phyloP scores from a whole-genome alignment of 2,797 vertebrate genomes.

The Potorous gilbertii region DNA sequence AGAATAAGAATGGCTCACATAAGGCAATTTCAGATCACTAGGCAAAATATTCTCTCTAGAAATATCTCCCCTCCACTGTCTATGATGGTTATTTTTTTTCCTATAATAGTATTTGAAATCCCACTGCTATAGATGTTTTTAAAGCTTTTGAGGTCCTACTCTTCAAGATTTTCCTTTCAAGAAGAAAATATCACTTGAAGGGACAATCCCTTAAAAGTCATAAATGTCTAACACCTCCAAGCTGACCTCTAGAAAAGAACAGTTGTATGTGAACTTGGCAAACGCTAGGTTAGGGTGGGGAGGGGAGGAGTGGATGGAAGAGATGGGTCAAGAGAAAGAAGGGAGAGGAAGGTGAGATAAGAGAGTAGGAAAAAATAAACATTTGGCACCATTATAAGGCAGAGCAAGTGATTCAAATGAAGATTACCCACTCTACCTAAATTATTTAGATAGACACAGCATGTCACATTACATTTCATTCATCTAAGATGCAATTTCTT shows the following conservation, averaged over 20 bases:
- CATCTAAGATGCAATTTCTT: not conserved
- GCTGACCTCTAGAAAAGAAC: not conserved
- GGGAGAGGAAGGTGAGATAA: not conserved
- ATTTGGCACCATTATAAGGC: not conserved
- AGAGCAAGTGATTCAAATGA: not conserved
- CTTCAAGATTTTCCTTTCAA: constrained; percentile 14
- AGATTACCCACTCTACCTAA: not conserved
- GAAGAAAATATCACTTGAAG: constrained; percentile 23
- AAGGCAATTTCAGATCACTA: not conserved
- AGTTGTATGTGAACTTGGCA: not conserved
- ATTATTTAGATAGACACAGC: not conserved
- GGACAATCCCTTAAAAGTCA: not conserved
- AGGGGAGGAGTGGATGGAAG: not conserved
- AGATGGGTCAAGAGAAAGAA: not conserved
- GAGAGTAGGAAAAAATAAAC: not conserved
- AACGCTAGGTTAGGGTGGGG: not conserved
- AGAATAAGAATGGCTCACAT: not conserved
- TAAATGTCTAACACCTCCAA: not conserved
- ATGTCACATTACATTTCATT: not conserved
- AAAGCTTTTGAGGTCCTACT: constrained; percentile 10
- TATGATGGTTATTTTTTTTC: not conserved
- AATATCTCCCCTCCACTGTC: constrained; percentile 11
- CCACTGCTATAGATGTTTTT: not conserved
- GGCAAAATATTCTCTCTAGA: constrained; percentile 45
- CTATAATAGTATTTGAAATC: constrained; percentile 8